phyloP scores from a whole-genome alignment of 64 coral and sea anemone species.

The Actinia equina region DNA sequence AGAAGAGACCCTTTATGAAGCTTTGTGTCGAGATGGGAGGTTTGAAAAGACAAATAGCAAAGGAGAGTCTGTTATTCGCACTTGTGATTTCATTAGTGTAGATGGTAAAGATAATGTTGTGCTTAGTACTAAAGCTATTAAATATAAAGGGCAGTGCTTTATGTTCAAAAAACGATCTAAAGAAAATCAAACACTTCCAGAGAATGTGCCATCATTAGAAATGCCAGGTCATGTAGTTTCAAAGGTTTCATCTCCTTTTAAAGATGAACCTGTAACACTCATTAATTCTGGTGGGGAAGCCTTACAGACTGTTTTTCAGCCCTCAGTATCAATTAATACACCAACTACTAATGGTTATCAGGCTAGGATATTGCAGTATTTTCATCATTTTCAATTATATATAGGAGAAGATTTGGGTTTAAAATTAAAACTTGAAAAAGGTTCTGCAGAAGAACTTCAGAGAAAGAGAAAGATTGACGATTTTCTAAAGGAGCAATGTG shows the following conservation, averaged over 20 bases:
- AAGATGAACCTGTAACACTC: background rate
- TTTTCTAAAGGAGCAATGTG: background rate
- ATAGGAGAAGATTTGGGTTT: background rate
- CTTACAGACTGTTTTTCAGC: background rate
- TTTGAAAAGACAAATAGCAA: background rate
- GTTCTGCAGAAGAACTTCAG: background rate
- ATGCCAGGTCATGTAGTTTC: background rate
- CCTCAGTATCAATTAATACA: background rate
- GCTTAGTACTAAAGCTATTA: background rate
- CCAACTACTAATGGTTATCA: background rate
- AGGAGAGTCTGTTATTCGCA: background rate
- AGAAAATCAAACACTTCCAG: background rate
- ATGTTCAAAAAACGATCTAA: background rate
- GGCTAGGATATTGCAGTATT: background rate
- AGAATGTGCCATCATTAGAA: background rate
- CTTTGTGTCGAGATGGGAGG: constrained; percentile 1
- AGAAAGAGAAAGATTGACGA: background rate
- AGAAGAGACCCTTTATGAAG: background rate
- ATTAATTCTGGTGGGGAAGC: background rate
- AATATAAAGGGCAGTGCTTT: background rate
- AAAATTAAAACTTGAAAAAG: background rate
- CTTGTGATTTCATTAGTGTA: background rate
- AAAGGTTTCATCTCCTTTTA: background rate
- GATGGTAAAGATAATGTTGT: background rate
- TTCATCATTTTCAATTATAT: background rate